Evolutionary conservation across 2,113 vertebrate species (phyloP).

Genomic region (Cynoglossus semilaevis): DNA sequence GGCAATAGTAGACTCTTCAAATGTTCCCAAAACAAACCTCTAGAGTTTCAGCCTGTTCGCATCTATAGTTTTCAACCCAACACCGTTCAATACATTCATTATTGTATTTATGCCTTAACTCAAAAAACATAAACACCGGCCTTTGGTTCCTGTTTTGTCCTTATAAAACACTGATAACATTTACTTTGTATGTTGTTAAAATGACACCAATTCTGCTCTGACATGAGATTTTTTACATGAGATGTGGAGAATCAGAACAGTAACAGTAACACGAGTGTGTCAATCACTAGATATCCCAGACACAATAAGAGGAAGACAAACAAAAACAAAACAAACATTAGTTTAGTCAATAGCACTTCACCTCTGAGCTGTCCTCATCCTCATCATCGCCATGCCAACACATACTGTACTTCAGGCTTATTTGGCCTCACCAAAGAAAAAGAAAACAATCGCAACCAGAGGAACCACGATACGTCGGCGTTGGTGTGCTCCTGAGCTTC

Average conservation of each 20-base stretch:
- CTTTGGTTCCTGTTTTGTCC: no score
- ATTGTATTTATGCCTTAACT: no score
- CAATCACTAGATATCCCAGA: slow-evolving; percentile 19
- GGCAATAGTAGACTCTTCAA: slow-evolving; percentile 8
- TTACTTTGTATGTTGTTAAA: no score
- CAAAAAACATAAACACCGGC: no score
- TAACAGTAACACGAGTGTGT: not conserved
- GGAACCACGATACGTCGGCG: not conserved
- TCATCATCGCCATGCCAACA: slow-evolving; percentile 76
- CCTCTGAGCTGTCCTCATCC: slow-evolving; percentile 68
- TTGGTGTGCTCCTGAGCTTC: not conserved
- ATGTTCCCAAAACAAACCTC: no score
- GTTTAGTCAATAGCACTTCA: slow-evolving; percentile 44
- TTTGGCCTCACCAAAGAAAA: not conserved
- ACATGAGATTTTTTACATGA: no score
- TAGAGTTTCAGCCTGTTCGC: no score
- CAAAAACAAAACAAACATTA: slow-evolving; percentile 49
- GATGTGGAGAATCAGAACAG: slow-evolving; percentile 20
- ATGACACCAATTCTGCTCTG: no score
- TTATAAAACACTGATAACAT: no score
- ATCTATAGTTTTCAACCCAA: not conserved
- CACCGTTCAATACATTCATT: no score
- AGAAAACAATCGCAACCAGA: not conserved
- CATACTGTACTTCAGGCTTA: slow-evolving; percentile 52
- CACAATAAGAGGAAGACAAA: slow-evolving; percentile 40